Conservation (phyloP, 2,797 vertebrate species). For the Pipistrellus kuhlii region DNA sequence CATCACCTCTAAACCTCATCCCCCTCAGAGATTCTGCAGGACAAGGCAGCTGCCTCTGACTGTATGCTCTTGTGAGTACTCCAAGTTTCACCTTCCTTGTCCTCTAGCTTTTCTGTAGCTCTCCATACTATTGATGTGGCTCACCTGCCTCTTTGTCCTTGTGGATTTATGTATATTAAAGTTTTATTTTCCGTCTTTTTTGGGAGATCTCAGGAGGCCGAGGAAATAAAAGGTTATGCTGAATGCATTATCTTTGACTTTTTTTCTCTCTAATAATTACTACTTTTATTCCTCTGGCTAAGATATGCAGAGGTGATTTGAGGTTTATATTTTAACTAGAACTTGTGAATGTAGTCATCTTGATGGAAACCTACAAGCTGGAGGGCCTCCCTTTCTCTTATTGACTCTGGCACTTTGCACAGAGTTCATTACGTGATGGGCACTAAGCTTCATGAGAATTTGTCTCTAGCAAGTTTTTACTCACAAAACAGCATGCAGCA, state of each 20-base stretch:
- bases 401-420: constrained; percentile 37
- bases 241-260: neutral
- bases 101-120: neutral
- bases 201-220: neutral
- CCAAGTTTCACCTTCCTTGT: neutral
- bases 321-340: constrained; percentile 69
- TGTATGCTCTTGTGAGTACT: neutral
- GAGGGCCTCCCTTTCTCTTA: neutral
- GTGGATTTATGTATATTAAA: neutral
- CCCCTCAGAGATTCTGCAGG: neutral
- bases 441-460: constrained; percentile 31
- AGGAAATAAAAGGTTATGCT: constrained; percentile 9
- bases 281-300: constrained; percentile 38
- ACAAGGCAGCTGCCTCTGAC: neutral
- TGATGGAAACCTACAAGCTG: neutral
- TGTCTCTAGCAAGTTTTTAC: constrained; percentile 47
- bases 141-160: neutral
- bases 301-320: constrained; percentile 65
- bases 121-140: neutral
- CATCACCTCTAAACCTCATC: neutral
- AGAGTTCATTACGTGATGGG: neutral
- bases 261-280: constrained; percentile 57
- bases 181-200: neutral
- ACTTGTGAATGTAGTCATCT: neutral
- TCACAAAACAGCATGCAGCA: constrained; percentile 24